These are phyloP conservation scores for Eristalis pertinax DNA, from an alignment of 2,888 invertebrate genomes.

Conservation along the genomic window DNA sequence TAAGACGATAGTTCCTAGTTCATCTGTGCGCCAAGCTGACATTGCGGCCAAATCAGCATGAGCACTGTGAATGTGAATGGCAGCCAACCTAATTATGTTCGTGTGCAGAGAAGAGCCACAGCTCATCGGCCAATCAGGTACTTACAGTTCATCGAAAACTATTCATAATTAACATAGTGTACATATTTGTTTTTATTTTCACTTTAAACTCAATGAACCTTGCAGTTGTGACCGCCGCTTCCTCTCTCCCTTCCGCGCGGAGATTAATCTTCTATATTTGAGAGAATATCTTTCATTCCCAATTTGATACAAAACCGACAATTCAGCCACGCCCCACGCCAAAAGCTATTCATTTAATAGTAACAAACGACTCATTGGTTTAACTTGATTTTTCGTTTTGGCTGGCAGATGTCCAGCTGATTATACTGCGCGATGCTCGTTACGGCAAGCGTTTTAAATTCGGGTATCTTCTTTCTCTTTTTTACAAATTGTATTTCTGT, in stretches of 20 bases:
- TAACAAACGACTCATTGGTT: conserved; percentile 14
- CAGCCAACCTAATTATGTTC: conserved; percentile 26
- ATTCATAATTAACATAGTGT: conserved; percentile 17
- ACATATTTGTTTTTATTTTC: neutral
- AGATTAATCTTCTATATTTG: conserved; percentile 24
- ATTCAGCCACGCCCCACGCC: conserved; percentile 20
- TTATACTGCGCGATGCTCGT: conserved; percentile 48
- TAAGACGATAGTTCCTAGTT: conserved; percentile 12
- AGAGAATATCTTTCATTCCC: neutral
- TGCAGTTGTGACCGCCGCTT: conserved; percentile 16
- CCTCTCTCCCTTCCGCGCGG: conserved; percentile 20
- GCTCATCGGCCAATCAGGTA: conserved; percentile 32
- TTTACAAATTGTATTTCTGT: conserved; percentile 14
- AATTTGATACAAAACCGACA: neutral
- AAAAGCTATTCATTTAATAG: conserved; percentile 9
- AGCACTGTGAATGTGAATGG: conserved; percentile 6
- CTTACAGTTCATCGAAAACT: conserved; percentile 28
- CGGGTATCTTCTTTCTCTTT: conserved; percentile 17
- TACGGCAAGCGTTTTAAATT: conserved; percentile 37
- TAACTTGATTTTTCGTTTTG: conserved; percentile 30
- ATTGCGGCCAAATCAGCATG: conserved; percentile 41
- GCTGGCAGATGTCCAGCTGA: conserved; percentile 55
- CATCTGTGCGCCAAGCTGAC: conserved; percentile 28
- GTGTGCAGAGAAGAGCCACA: neutral
- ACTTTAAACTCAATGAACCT: conserved; percentile 32